Evolutionary conservation across 2,888 invertebrate species (phyloP).

Genomic region (Parnassius apollo): DNA sequence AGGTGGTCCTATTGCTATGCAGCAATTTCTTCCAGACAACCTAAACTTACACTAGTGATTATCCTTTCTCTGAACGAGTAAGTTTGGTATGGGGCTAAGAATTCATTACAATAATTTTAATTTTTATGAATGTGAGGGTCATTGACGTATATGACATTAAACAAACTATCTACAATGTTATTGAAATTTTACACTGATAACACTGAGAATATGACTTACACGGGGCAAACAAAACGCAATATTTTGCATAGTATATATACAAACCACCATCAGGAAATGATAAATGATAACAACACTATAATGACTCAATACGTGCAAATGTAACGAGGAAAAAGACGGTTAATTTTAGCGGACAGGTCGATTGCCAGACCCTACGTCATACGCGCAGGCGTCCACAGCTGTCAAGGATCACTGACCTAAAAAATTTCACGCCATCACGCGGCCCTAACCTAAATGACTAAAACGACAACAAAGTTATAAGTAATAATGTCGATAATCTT

Average conservation of each 20-base stretch:
- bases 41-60: too few relatives aligned
- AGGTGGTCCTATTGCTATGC: too few relatives aligned
- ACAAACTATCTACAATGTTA: slow-evolving; percentile 5
- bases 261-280: slow-evolving; percentile 25
- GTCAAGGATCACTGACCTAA: slow-evolving; percentile 75
- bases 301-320: slow-evolving; percentile 35
- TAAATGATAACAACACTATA: slow-evolving; percentile 3
- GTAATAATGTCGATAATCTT: slow-evolving; percentile 37
- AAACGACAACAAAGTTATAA: slow-evolving; percentile 31
- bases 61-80: too few relatives aligned
- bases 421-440: slow-evolving; percentile 68
- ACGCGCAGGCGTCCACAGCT: slow-evolving; percentile 72
- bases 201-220: slow-evolving; percentile 4
- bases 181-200: slow-evolving; percentile 13
- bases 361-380: slow-evolving; percentile 67
- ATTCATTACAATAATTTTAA: too few relatives aligned
- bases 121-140: neutral
- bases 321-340: slow-evolving; percentile 45
- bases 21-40: too few relatives aligned
- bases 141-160: slow-evolving; percentile 5
- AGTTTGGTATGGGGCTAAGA: too few relatives aligned
- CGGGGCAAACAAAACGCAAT: slow-evolving; percentile 18
- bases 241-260: slow-evolving; percentile 13
- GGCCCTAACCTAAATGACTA: slow-evolving; percentile 56
- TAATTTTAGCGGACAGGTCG: slow-evolving; percentile 72